Evolutionary conservation across 2,113 vertebrate genomes (phyloP), one percentile per base, ranked within the genome.

Genomic region (Petrocephalus microphthalmus): DNA sequence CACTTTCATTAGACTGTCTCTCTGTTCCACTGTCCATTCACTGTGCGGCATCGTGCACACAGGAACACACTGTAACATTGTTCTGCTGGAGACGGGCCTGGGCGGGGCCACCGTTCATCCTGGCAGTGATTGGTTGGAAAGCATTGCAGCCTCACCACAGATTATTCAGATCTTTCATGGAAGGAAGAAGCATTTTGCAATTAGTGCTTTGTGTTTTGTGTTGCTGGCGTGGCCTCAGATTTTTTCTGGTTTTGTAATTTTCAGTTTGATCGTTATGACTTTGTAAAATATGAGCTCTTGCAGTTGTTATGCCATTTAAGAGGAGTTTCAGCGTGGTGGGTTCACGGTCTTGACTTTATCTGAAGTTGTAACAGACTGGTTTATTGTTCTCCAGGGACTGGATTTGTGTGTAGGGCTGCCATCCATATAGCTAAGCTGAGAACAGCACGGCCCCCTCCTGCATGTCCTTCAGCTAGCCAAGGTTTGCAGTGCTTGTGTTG

Each of bases 1-100:
- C 88, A 92, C 91, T 89, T 90, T 87, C 85, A 91, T 92, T 91
- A 5, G 84, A 90, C 87, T 74, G 56, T 91, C 89, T 82, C 90
- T 88, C 49, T 22, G 74, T 88, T 83, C 29, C 88, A 52, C n/a
- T 49, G 54, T 60, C 47, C 88, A 88, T 67, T 88, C 53, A 37
- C 53, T 25, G 17, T 7, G n/a, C 19, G 5, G 45, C 67, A 57
- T 71, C 87, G 88, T 87, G 52, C 88, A 81, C 54, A 87, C 88
- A 33, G 29, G 53, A n/a, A 74, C 78, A 88, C 78, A 53, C 89
- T 78, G 71, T 78, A 78, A 78, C 71, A 78, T 78, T 78, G 71
- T 78, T 78, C 71, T 78, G 33, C 71, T 42, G 67, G 29, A 74
- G 67, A 37, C 33, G 25, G 60, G 8, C n/a, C 0, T n/a, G 71